phyloP scores from a whole-genome alignment of 2,797 vertebrate genomes.

The Hippopotamyrus pictus region DNA sequence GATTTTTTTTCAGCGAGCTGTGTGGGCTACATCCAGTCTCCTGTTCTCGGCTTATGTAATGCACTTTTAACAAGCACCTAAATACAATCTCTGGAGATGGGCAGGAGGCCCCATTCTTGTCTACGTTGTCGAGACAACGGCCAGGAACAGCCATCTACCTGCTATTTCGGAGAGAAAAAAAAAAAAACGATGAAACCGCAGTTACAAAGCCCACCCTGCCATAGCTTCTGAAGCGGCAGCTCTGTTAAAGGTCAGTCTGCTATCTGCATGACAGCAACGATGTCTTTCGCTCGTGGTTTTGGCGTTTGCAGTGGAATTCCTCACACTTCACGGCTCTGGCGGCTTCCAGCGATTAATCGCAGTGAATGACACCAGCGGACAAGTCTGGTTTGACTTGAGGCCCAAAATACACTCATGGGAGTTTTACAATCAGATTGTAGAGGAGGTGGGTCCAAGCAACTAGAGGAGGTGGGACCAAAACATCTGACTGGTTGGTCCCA shows the following conservation, averaged over 20 bases:
- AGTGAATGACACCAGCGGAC: conserved; percentile 79
- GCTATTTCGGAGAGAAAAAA: conserved; percentile 47
- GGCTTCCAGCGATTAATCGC: conserved; percentile 86
- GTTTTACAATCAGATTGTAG: background rate
- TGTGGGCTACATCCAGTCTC: background rate
- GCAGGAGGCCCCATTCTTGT: conserved; percentile 54
- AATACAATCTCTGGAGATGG: conserved; percentile 44
- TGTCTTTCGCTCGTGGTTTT: conserved; percentile 82
- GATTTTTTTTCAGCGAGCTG: background rate
- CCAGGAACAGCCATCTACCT: conserved; percentile 66
- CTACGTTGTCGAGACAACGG: conserved; percentile 51
- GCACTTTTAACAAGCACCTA: conserved; percentile 60
- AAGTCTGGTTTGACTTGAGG: conserved; percentile 84
- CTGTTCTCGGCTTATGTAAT: conserved; percentile 50
- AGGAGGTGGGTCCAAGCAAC: too few species aligned
- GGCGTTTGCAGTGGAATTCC: conserved; percentile 75
- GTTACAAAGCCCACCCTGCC: conserved; percentile 75
- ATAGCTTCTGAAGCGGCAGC: conserved; percentile 74
- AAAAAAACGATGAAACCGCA: conserved; percentile 58
- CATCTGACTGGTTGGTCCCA: background rate
- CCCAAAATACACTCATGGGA: conserved; percentile 60
- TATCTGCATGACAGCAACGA: conserved; percentile 88
- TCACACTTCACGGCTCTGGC: conserved; percentile 76
- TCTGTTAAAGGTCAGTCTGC: conserved; percentile 85
- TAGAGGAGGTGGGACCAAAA: background rate